These are phyloP conservation scores for Actenoides lindsayi DNA, from an alignment of 2,113 vertebrate genomes.

Conservation along the genomic window DNA sequence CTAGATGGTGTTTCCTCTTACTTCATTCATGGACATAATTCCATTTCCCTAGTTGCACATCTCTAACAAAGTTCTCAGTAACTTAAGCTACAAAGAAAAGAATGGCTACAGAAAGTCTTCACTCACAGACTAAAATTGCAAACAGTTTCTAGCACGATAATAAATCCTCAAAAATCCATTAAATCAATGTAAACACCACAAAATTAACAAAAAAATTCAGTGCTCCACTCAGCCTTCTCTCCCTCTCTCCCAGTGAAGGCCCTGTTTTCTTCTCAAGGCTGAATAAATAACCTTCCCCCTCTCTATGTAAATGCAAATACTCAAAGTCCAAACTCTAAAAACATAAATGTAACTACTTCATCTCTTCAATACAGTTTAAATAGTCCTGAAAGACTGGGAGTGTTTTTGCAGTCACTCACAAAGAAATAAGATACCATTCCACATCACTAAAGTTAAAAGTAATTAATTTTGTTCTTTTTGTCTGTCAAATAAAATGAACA, in stretches of 20 bases:
- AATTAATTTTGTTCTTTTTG: neutral
- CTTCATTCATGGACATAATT: neutral
- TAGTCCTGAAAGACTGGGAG: neutral
- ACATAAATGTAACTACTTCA: neutral
- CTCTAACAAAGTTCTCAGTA: neutral
- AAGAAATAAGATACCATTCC: neutral
- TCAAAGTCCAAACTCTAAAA: neutral
- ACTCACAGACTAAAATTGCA: neutral
- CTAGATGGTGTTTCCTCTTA: neutral
- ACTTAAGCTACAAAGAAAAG: neutral
- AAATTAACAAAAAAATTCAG: neutral
- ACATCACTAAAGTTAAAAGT: neutral
- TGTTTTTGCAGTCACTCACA: neutral
- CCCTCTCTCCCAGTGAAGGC: neutral
- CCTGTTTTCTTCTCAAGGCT: neutral
- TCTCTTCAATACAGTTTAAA: neutral
- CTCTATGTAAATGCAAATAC: neutral
- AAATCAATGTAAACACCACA: neutral
- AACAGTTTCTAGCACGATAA: neutral
- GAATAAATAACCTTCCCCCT: neutral
- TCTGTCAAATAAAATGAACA: neutral
- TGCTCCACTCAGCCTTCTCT: neutral
- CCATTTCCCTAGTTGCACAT: neutral
- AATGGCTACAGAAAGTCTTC: neutral
- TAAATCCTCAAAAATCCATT: neutral